Evolutionary conservation across 2,888 invertebrate species (phyloP), one percentile per base, ranked within the genome.

Genomic region (Tiliacea citrago): DNA sequence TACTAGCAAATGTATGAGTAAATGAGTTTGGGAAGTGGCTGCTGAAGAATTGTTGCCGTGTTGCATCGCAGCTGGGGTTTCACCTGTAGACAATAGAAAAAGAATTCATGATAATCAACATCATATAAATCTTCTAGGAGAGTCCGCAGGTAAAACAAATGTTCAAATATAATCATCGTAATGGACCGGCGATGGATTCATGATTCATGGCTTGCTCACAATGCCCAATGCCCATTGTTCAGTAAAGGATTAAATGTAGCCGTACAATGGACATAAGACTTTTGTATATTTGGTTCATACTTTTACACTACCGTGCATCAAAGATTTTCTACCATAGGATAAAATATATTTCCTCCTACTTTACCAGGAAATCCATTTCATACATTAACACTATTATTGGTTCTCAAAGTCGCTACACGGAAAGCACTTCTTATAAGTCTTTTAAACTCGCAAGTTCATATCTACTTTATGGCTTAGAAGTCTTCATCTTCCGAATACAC

Each of bases 1-100:
- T 39, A 93, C 80, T 29, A 93, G 68, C 3, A 90, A 75, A 73
- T 90, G 87, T 83, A 91, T 85, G 63, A 91, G 68, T 68, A 75
- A 82, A 29, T 92, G 85, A 35, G 88, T 85, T 51, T 90, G 84
- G 77, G 86, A 83, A 29, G 86, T 88, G 2, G 85, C 79, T 6
- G 90, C 91, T 29, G 94, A 90, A 0, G 94, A 95, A 77, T 96
- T 97, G 92, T 97, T 97, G 61, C 97, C 97, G 86, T 97, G 97
- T 88, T 98, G 97, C 97, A 98, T 98, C 0, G 98, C 98, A 45
- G 98, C 98, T 81, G 97, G 97, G 58, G 97, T 97, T 91, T 98
- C 98, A 92, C 97, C 98, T 98, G 96, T 12, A 75, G 88, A 92
- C 89, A 89, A 90, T 83, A 82, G 21, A n/a, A 51, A 79, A 29